Evolutionary conservation across 2,888 invertebrate species (phyloP), one percentile per base, ranked within the genome.

Genomic region (Acronicta alni): DNA sequence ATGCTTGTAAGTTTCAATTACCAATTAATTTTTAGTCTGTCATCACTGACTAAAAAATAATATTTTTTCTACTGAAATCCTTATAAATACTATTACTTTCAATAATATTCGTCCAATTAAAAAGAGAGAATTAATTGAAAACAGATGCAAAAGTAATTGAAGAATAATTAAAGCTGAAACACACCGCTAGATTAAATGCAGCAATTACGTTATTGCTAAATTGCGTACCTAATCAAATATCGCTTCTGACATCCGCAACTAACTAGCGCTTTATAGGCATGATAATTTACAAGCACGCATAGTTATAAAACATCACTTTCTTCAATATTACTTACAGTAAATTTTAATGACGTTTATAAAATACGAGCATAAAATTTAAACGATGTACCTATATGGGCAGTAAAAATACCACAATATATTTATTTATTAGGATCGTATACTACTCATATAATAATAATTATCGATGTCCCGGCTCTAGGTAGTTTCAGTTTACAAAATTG

Each of bases 321-420:
- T 66, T 63, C 38, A 55, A 55, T 55, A 53, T 57, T 55, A 48
- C 47, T 52, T 48, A 62, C 32, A 51, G 46, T 65, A 58, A 58
- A 73, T 57, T 72, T 73, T 63, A 74, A 70, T 67, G 63, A 42
- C 39, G 51, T 63, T 62, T 58, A 59, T 73, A 73, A 69, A 65
- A 56, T 58, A 66, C 46, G 41, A 32, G 38, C 65, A 71, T 72
- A 68, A 68, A 72, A 57, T 56, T 58, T 57, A 42, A 72, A 65
- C 59, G 56, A 57, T 60, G 43, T 51, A 41, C 47, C 38, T 48
- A 38, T 44, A 30, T 51, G 41, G 14, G 48, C 48, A 39, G 43
- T 62, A 57, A 64, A 72, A 49, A 54, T 14, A 45, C 54, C 52
- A 46, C 37, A 51, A 16, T 59, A 18, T 51, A 49, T n/a, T 42